Evolutionary conservation across 2,113 vertebrate species (phyloP).

Genomic region (Talpa occidentalis): DNA sequence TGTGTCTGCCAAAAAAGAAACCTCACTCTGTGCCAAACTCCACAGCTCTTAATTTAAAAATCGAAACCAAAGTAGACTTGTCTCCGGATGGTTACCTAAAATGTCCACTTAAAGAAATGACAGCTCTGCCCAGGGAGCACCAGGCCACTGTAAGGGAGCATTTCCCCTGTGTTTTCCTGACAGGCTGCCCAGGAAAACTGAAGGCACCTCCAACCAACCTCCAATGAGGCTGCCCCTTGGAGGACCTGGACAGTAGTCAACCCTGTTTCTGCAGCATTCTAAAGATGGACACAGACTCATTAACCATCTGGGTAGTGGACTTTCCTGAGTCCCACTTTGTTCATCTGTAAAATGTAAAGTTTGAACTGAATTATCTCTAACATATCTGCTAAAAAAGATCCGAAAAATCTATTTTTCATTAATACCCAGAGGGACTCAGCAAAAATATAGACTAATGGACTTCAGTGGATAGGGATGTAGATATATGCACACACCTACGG

Average conservation of each 20-base stretch:
- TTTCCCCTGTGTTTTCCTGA: accelerated
- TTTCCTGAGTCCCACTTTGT: background rate
- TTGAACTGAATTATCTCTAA: background rate
- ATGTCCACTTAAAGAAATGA: background rate
- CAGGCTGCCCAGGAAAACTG: background rate
- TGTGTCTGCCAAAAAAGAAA: slow-evolving; percentile 75
- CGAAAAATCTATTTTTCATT: background rate
- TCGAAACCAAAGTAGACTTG: slow-evolving; percentile 37
- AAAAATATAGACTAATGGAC: background rate
- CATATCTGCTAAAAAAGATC: background rate
- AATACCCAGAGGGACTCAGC: background rate
- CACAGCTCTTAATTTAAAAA: slow-evolving; percentile 73
- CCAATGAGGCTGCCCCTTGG: accelerated
- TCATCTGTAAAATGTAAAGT: background rate
- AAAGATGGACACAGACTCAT: background rate
- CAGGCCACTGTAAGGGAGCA: background rate
- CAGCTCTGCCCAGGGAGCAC: background rate
- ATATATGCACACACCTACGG: background rate
- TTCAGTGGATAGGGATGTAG: background rate
- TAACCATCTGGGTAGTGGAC: no score
- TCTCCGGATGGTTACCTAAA: background rate
- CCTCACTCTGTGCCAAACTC: slow-evolving; percentile 48
- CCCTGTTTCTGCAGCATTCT: no score
- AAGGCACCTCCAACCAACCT: no score
- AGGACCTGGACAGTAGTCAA: accelerated